Evolutionary conservation across 2,113 vertebrate genomes (phyloP), one percentile per base, ranked within the genome.

Genomic region (Physeter macrocephalus): DNA sequence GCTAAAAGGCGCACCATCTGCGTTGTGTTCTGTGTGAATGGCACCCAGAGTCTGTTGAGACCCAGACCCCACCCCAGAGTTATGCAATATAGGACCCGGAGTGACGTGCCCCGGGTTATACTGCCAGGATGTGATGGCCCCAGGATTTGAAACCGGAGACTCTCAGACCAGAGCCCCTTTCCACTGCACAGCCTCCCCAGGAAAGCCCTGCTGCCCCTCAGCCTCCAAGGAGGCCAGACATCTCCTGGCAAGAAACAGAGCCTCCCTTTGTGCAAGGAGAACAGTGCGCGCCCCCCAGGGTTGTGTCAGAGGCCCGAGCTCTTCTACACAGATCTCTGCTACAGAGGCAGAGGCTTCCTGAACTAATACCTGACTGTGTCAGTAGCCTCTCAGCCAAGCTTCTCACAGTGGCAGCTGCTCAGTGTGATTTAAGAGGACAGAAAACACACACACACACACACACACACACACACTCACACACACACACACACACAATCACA

Each of bases 11-110:
- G 14, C 69, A 62, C 29, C 8, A 1, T 72, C 31, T 57, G n/a
- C 67, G 4, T 0, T 25, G 29, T 23, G 18, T 5, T 43, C 43
- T 25, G 14, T 39, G 54, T 54, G 27, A 84, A 21, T 0, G 8
- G 31, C 41, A 64, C 10, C 57, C n/a, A 14, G 67, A 57, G 27
- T 77, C 69, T 43, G 9, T 8, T 34, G 49, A 49, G 61, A 39
- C 90, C 61, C 39, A 95, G 61, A 39, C 7, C 25, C 3, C 6
- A 11, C 1, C 6, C 34, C 13, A 8, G 61, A 78, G 36, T n/a
- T 71, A 5, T 39, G 84, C 8, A 4, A n/a, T 23, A n/a, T 25
- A 23, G 31, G 61, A 82, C 61, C 43, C 0, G 0, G 18, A 49
- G 13, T 6, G 3, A 87, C 36, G 25, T 81, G 81, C 12, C 15